A percentile compares a stretch with the other conserved stretches of the same genome.
These are phyloP conservation scores for Anguilla megastoma DNA, from an alignment of 2,797 vertebrate genomes.

Conservation along the genomic window DNA sequence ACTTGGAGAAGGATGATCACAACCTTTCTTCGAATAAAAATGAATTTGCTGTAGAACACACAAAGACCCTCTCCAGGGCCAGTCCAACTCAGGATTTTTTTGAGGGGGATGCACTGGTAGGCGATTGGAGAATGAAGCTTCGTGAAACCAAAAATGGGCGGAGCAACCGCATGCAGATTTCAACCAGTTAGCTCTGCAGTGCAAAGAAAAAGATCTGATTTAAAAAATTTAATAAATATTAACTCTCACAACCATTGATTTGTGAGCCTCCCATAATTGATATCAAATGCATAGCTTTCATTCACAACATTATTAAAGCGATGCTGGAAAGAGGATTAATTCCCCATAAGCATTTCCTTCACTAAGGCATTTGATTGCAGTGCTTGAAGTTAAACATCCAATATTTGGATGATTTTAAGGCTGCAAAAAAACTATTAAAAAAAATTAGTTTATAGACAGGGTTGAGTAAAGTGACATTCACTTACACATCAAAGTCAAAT, in stretches of 20 bases:
- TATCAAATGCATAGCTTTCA: not conserved
- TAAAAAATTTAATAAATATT: too few relatives aligned
- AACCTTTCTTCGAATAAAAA: conserved; percentile 2
- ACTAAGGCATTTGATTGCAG: not conserved
- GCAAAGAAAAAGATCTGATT: not conserved
- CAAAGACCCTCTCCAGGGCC: not conserved
- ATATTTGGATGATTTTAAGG: not conserved
- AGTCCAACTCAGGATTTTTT: not conserved
- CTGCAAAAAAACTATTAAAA: not conserved
- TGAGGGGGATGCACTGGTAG: not conserved
- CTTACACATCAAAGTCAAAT: not conserved
- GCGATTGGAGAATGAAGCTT: not conserved
- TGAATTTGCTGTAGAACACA: not conserved
- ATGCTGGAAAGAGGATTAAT: not conserved
- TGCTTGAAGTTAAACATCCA: not conserved
- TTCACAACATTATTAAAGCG: not conserved
- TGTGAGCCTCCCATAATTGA: not conserved
- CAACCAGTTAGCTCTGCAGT: too few relatives aligned
- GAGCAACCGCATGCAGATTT: not conserved
- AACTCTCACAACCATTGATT: too few relatives aligned
- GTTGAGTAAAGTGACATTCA: not conserved
- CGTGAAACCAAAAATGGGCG: not conserved
- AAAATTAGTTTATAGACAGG: not conserved
- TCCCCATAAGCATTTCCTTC: not conserved
- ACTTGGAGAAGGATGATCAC: not conserved